phyloP scores from a whole-genome alignment of 2,113 vertebrate species.

The Limanda limanda region DNA sequence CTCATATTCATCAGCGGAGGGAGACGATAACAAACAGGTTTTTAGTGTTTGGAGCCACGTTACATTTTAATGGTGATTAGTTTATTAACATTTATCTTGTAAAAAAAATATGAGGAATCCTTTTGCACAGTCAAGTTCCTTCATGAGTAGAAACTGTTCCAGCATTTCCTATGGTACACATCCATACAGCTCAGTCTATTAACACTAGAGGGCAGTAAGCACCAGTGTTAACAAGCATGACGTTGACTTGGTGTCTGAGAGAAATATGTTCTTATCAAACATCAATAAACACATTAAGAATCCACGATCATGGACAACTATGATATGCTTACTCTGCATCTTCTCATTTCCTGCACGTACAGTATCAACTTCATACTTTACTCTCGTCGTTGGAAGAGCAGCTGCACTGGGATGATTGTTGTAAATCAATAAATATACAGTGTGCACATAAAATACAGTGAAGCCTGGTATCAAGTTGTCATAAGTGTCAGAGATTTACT shows the following conservation, averaged over 20 bases:
- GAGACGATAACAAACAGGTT: not conserved
- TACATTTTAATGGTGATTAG: conserved; percentile 8
- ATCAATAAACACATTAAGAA: not conserved
- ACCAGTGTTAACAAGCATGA: not conserved
- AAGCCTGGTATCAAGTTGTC: no score
- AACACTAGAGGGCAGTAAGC: conserved; percentile 51
- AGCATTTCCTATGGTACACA: not conserved
- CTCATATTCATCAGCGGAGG: no score
- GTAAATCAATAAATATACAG: conserved; percentile 15
- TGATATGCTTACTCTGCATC: not conserved
- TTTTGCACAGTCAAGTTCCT: not conserved
- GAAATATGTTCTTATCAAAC: not conserved
- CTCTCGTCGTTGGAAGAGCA: conserved; percentile 6
- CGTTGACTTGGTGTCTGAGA: no score
- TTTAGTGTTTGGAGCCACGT: not conserved
- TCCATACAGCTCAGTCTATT: no score
- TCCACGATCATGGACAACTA: not conserved
- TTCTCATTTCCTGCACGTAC: not conserved
- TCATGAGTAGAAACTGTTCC: no score
- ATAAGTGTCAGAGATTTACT: no score
- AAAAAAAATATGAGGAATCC: not conserved
- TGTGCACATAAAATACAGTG: conserved; percentile 6
- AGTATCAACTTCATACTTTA: not conserved
- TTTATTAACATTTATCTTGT: not conserved
- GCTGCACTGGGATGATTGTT: conserved; percentile 9